These are phyloP conservation scores for Rhodeus uyekii DNA, from an alignment of 2,797 vertebrate species.

Conservation along the genomic window DNA sequence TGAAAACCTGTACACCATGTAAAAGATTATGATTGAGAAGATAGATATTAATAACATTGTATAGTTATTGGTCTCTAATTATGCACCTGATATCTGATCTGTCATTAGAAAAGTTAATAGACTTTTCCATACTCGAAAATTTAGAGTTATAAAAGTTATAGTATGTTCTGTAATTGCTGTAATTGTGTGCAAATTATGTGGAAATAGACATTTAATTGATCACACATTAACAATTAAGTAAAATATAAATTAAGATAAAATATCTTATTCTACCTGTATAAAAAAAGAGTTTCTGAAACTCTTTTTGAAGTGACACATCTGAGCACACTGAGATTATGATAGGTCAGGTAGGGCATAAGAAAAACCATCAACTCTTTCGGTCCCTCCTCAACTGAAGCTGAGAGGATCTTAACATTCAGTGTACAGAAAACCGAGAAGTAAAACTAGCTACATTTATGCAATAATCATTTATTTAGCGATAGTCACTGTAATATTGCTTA, in stretches of 20 bases:
- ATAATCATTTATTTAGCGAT: too few species aligned
- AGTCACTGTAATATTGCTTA: constrained; percentile 18
- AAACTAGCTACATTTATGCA: background rate
- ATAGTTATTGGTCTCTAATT: background rate
- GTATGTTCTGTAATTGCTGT: too few species aligned
- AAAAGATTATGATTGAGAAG: background rate
- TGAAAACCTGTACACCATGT: background rate
- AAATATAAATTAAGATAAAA: too few species aligned
- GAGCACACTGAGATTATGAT: constrained; percentile 4
- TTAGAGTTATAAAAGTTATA: too few species aligned
- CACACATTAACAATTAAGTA: too few species aligned
- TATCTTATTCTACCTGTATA: too few species aligned
- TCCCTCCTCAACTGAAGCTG: background rate
- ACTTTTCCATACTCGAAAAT: background rate
- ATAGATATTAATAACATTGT: background rate
- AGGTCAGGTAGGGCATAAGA: background rate
- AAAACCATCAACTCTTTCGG: background rate
- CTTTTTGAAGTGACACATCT: constrained; percentile 16
- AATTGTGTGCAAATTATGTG: too few species aligned
- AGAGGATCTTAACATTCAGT: background rate
- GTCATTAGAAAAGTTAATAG: background rate
- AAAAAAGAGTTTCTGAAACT: too few species aligned
- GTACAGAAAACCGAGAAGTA: background rate
- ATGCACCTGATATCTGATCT: background rate
- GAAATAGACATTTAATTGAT: too few species aligned